These are phyloP conservation scores for Mustela nigripes DNA, from an alignment of 2,113 vertebrate species.

Conservation along the genomic window DNA sequence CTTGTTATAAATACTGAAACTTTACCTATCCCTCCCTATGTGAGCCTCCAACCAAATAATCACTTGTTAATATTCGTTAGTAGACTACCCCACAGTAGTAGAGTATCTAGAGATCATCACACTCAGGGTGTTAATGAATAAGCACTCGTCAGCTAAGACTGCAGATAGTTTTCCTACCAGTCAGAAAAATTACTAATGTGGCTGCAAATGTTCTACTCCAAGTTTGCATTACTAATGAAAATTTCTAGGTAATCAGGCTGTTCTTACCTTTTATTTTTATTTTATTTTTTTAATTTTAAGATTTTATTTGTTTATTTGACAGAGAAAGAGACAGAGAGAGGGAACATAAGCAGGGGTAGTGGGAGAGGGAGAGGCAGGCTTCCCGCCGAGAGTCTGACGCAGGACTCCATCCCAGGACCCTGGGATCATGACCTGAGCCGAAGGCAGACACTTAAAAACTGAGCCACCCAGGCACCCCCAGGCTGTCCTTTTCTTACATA, in stretches of 20 bases:
- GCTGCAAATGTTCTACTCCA: background rate
- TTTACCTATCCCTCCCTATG: background rate
- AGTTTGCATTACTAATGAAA: background rate
- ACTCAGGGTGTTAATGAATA: conserved; percentile 50
- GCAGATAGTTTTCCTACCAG: background rate
- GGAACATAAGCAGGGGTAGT: no score
- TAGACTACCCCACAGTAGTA: background rate
- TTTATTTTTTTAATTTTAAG: no score
- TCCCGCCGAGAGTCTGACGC: no score
- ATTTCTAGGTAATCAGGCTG: background rate
- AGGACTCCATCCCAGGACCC: no score
- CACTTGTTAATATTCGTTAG: background rate
- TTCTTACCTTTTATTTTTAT: no score
- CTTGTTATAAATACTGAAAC: background rate
- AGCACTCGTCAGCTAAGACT: background rate
- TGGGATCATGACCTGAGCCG: no score
- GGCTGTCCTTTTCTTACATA: background rate
- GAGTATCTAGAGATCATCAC: background rate
- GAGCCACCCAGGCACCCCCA: background rate
- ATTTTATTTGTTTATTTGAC: no score
- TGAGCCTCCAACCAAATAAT: background rate
- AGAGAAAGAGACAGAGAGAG: no score
- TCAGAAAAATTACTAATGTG: conserved; percentile 53
- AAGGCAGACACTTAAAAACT: no score
- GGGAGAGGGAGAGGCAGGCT: no score